Percentiles rank a stretch among this genome's conserved stretches.
Evolutionary conservation across 2,888 invertebrate genomes (phyloP).

Genomic region (Steromphala cineraria): DNA sequence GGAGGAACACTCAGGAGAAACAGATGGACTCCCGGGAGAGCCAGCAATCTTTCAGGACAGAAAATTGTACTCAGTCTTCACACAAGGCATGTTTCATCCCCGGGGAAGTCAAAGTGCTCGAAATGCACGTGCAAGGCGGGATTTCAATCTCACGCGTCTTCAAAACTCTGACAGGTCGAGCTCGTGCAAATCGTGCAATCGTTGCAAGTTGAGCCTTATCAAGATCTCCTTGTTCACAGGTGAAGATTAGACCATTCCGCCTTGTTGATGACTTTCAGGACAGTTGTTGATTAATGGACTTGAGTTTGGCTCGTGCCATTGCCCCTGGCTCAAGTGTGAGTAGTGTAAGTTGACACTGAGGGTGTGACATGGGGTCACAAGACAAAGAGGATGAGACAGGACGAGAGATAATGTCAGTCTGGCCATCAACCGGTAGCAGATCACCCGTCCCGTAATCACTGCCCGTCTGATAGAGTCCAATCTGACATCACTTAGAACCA

Average conservation of each 20-base stretch:
- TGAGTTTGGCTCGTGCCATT: slow-evolving; percentile 7
- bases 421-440: neutral
- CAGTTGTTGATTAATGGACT: slow-evolving; percentile 10
- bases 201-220: neutral
- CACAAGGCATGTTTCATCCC: too few relatives aligned
- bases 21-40: too few relatives aligned
- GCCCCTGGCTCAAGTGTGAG: neutral
- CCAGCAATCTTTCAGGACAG: too few relatives aligned
- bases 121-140: neutral
- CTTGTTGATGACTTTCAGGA: slow-evolving; percentile 1
- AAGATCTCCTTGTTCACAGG: neutral
- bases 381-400: neutral
- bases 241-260: neutral
- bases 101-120: neutral
- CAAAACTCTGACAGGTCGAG: neutral
- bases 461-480: neutral
- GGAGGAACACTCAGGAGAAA: too few relatives aligned
- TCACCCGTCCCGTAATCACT: neutral
- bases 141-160: neutral
- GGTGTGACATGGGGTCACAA: neutral
- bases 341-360: neutral
- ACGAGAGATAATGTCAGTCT: neutral
- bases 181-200: slow-evolving; percentile 11
- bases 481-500: too few relatives aligned
- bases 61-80: too few relatives aligned